Evolutionary conservation across 2,113 vertebrate genomes (phyloP).

Genomic region (Microcebus tavaratra): DNA sequence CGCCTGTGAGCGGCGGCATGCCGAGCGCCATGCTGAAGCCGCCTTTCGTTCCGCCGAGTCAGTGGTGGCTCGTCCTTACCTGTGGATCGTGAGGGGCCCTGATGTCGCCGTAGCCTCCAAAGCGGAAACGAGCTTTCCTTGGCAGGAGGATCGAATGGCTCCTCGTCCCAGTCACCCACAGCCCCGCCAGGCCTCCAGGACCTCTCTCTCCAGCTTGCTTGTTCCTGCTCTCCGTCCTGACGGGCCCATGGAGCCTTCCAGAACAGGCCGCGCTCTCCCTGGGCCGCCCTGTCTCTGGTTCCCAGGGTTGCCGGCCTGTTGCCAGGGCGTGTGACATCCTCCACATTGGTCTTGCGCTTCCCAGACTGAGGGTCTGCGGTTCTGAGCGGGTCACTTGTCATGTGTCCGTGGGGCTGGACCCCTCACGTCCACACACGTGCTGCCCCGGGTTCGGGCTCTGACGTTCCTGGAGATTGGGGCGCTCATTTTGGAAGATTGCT

Average conservation of each 20-base stretch:
- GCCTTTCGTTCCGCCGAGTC: fast-evolving
- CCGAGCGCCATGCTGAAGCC: background rate
- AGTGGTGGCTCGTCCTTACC: too few species aligned
- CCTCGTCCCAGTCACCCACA: fast-evolving
- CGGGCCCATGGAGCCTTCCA: background rate
- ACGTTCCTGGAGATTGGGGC: too few species aligned
- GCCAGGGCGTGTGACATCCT: background rate
- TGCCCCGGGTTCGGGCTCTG: too few species aligned
- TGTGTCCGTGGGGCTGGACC: background rate
- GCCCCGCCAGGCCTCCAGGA: background rate
- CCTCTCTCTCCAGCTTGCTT: fast-evolving
- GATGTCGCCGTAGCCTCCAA: fast-evolving
- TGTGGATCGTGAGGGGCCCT: background rate
- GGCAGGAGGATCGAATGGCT: background rate
- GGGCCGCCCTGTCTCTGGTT: background rate
- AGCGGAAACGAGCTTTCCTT: background rate
- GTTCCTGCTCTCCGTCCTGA: too few species aligned
- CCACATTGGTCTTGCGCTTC: fast-evolving
- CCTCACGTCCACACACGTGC: background rate
- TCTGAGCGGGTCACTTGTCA: background rate
- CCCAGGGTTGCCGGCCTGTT: background rate
- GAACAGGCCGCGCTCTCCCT: background rate
- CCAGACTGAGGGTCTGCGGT: too few species aligned
- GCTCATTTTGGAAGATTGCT: background rate
- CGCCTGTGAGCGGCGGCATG: background rate